Conservation (phyloP, 1,140 invertebrate genomes). For the Brachionus koreanus region DNA sequence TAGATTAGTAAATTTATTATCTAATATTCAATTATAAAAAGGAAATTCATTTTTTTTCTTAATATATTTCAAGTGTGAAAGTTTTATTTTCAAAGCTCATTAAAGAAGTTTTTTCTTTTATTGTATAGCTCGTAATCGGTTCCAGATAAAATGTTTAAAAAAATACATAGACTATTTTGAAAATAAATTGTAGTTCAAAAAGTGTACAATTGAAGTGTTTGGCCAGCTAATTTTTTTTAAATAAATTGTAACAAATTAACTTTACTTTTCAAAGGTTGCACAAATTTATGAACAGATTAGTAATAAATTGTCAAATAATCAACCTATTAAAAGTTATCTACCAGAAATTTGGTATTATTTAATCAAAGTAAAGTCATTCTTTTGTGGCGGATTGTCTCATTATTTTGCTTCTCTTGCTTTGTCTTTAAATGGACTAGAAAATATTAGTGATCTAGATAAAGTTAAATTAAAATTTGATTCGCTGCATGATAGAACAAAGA, state of each 20-base stretch:
- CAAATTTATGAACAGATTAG: constrained; percentile 56
- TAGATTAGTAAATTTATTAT: too few species aligned
- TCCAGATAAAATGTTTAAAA: too few species aligned
- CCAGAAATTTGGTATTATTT: constrained; percentile 77
- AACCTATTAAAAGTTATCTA: constrained; percentile 61
- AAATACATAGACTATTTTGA: too few species aligned
- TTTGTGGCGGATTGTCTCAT: constrained; percentile 69
- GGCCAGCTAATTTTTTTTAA: too few species aligned
- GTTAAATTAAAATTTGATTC: neutral
- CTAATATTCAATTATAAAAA: too few species aligned
- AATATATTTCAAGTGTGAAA: too few species aligned
- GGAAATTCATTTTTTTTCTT: too few species aligned
- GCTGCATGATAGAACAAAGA: neutral
- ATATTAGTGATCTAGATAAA: neutral
- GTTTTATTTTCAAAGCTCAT: too few species aligned
- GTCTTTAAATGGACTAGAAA: neutral
- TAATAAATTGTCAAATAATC: constrained; percentile 64
- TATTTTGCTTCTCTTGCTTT: constrained; percentile 67
- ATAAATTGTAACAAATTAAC: neutral
- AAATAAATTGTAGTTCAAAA: too few species aligned
- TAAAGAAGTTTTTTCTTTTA: too few species aligned
- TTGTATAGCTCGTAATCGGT: too few species aligned
- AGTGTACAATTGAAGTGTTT: too few species aligned
- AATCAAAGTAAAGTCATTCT: constrained; percentile 81
- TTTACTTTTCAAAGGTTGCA: neutral